Base-by-base conservation (phyloP, 92 coral and sea anemone genomes). In the Blastomussa wellsi region DNA sequence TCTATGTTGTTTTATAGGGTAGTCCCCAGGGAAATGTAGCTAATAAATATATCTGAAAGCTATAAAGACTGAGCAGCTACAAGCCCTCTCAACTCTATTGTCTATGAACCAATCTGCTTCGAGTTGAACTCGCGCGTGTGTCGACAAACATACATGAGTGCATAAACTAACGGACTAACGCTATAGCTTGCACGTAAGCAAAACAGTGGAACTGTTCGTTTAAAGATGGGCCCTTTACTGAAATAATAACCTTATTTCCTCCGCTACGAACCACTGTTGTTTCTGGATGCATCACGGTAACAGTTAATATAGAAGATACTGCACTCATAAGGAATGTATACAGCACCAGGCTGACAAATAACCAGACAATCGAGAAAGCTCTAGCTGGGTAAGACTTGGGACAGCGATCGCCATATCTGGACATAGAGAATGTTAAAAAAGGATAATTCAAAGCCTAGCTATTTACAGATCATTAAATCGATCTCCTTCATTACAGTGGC, bases 351-450 rank as follows among this genome's bases (percentile, higher is more conserved):
- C 81, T 75, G 39, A 41, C 29, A 42, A 84, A 57, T 14, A 84
- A 29, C 87, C 87, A 84, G 32, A 75, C 73, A 20, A 75, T 59
- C 4, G 82, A 74, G 7, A 84, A 84, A n/a, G 72, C 74, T 60
- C 44, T 75, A 60, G 87, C 82, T 4, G 72, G 62, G 24, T 3
- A 19, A 13, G 87, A 74, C 72, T 41, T 75, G 11, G 80, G 74
- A 62, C 80, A 84, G 3, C 87, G 87, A 66, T 84, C 87, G 32
- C 87, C 87, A 29, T 84, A 84, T 15, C 87, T 84, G 19, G 8
- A 52, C 7, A 66, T 62, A 5, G 36, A 64, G n/a, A 39, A 10
- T 16, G 2, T 1, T 5, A 60, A 44, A 3, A 0, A 44, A 44
- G 49, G 0, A 41, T 41, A 20, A 47, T 57, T 55, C 29, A 57